Evolutionary conservation across 2,888 invertebrate genomes (phyloP).

Genomic region (Drosophila pseudotalamancana): DNA sequence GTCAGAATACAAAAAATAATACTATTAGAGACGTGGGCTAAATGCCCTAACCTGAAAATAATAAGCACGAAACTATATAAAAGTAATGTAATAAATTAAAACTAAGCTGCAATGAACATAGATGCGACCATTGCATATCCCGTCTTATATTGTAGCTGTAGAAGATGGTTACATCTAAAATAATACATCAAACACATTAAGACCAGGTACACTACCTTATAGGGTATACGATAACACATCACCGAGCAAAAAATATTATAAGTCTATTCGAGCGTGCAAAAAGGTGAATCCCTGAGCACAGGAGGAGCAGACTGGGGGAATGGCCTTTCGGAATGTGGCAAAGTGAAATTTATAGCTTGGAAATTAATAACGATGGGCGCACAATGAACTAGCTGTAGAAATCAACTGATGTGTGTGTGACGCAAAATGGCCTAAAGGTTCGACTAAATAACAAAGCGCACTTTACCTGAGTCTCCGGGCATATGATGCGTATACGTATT

Average conservation of each 20-base stretch:
- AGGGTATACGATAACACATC: slow-evolving; percentile 18
- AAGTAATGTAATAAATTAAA: background rate
- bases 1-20: slow-evolving; percentile 59
- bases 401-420: slow-evolving; percentile 46
- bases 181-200: background rate
- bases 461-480: slow-evolving; percentile 25
- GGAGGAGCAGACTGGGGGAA: slow-evolving; percentile 18
- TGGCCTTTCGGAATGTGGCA: slow-evolving; percentile 74
- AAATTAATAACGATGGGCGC: slow-evolving; percentile 75
- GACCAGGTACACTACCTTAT: background rate
- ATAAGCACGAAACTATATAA: no score
- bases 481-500: slow-evolving; percentile 49
- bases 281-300: slow-evolving; percentile 55
- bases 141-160: no score
- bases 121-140: no score
- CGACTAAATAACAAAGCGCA: slow-evolving; percentile 50
- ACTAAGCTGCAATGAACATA: no score
- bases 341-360: slow-evolving; percentile 77
- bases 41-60: background rate
- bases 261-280: slow-evolving; percentile 65
- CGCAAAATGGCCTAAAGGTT: slow-evolving; percentile 41
- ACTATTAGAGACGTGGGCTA: background rate
- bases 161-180: no score
- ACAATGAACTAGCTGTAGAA: slow-evolving; percentile 68
- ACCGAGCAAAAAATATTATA: slow-evolving; percentile 35